Percentiles rank a stretch among this genome's conserved stretches.
phyloP scores from a whole-genome alignment of 1,140 invertebrate species.

The Drosophila baimaii region DNA sequence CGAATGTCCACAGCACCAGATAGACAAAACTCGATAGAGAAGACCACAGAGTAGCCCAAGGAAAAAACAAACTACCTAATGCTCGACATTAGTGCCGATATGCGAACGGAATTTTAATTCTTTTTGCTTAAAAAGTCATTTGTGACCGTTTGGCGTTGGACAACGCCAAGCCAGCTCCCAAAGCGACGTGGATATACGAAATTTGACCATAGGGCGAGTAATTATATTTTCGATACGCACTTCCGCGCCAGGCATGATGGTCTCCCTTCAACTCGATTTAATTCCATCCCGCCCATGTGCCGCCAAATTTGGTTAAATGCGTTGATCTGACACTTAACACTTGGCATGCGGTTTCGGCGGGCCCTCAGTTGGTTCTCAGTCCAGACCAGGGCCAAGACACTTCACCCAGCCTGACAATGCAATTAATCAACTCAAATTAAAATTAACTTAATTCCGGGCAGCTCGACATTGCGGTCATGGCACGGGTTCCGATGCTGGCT shows the following conservation, averaged over 20 bases:
- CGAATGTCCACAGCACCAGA: slow-evolving; percentile 54
- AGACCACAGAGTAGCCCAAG: slow-evolving; percentile 12
- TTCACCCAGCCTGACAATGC: slow-evolving; percentile 64
- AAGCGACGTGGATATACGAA: slow-evolving; percentile 15
- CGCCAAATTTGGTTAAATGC: slow-evolving; percentile 62
- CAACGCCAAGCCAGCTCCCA: slow-evolving; percentile 32
- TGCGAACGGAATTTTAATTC: slow-evolving; percentile 67
- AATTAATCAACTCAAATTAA: slow-evolving; percentile 80
- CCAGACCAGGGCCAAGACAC: slow-evolving; percentile 15
- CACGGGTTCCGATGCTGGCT: not conserved
- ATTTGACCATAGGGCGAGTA: not conserved
- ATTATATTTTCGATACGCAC: slow-evolving; percentile 21
- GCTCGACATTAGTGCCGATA: slow-evolving; percentile 73
- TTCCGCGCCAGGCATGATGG: slow-evolving; percentile 1
- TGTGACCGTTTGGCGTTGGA: slow-evolving; percentile 42
- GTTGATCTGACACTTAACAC: slow-evolving; percentile 65
- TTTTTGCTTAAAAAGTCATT: slow-evolving; percentile 64
- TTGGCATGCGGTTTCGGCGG: slow-evolving; percentile 57
- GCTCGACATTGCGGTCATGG: slow-evolving; percentile 57
- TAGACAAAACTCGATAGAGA: slow-evolving; percentile 28
- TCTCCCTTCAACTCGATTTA: not conserved
- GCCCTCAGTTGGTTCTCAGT: slow-evolving; percentile 8
- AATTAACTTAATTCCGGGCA: slow-evolving; percentile 71
- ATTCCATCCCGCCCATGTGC: slow-evolving; percentile 35
- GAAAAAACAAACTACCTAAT: slow-evolving; percentile 62